Conservation (phyloP, 2,113 vertebrate genomes). For the Cryptotis parvus region DNA sequence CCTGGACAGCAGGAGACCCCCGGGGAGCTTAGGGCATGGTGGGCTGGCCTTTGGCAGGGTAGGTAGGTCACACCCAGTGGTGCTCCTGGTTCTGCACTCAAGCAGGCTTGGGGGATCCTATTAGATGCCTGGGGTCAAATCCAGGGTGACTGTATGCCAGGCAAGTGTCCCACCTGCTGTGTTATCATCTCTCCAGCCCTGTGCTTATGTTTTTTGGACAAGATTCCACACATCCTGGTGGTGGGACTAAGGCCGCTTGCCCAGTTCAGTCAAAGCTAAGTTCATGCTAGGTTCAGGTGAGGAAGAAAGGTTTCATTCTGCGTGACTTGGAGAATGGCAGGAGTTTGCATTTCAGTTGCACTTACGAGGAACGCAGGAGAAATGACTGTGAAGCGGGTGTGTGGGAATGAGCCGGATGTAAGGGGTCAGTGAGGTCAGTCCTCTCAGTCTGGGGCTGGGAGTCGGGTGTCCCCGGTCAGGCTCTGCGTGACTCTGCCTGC, state of each 20-base stretch:
- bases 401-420: background rate
- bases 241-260: background rate
- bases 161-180: too few species aligned
- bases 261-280: background rate
- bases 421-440: too few species aligned
- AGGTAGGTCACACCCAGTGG: too few species aligned
- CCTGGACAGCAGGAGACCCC: background rate
- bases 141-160: too few species aligned
- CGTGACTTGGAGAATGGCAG: background rate
- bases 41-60: too few species aligned
- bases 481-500: background rate
- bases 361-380: background rate
- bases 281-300: background rate
- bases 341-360: background rate
- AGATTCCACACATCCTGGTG: background rate
- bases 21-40: background rate
- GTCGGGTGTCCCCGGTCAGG: background rate
- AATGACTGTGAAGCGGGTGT: too few species aligned
- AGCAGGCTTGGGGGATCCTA: too few species aligned
- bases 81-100: too few species aligned
- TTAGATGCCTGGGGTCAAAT: too few species aligned
- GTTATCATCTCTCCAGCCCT: too few species aligned
- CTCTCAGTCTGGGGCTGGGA: background rate
- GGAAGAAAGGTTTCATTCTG: background rate
- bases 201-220: too few species aligned